These are phyloP conservation scores for Rhinophrynus dorsalis DNA, from an alignment of 2,797 vertebrate species.

Conservation along the genomic window DNA sequence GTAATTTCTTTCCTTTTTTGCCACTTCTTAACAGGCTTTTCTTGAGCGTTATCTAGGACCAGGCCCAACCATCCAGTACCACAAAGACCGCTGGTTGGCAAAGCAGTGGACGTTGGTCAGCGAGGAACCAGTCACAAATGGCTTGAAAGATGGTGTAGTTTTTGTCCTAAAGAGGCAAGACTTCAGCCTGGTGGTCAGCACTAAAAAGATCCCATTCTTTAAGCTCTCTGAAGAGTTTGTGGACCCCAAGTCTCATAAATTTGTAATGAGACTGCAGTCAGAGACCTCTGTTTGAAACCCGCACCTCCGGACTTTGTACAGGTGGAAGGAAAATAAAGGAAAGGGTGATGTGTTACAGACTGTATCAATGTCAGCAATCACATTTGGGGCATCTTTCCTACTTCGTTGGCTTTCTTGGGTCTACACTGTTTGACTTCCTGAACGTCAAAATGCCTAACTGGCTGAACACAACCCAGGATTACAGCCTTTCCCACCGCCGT, in stretches of 20 bases:
- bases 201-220: constrained; percentile 87
- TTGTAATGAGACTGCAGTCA: constrained; percentile 93
- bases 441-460: constrained; percentile 21
- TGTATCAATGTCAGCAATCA: not conserved
- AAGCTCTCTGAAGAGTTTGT: constrained; percentile 92
- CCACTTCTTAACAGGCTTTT: constrained; percentile 75
- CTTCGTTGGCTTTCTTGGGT: constrained; percentile 4
- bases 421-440: constrained; percentile 11
- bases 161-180: constrained; percentile 88
- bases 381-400: not conserved
- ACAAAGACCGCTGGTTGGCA: constrained; percentile 86
- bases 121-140: constrained; percentile 89
- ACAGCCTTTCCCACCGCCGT: not conserved
- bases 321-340: constrained; percentile 1
- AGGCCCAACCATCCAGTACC: constrained; percentile 92
- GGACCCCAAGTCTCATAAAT: constrained; percentile 97
- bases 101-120: constrained; percentile 94
- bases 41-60: constrained; percentile 88
- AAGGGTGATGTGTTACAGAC: not conserved
- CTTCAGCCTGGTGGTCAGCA: constrained; percentile 88
- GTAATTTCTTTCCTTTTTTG: not conserved
- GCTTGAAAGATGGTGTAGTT: constrained; percentile 81
- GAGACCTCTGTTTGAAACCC: constrained; percentile 87
- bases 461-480: constrained; percentile 17
- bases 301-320: not conserved